Base-by-base conservation (phyloP, 1,140 invertebrate genomes). In the Bombus pascuorum region DNA sequence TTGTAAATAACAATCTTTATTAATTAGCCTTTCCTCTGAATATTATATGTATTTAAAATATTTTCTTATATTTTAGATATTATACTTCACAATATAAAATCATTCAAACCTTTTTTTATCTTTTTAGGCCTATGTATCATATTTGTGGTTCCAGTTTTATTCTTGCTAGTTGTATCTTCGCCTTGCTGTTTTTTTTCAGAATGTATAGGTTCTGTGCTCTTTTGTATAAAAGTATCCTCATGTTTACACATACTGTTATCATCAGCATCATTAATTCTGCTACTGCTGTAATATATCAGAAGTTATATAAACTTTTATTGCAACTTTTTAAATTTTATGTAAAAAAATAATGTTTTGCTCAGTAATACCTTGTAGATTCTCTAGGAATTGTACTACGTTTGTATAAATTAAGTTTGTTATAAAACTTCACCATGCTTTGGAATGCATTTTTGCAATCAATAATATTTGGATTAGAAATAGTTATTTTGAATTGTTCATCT, bases 401-500 rank as follows among this genome's bases (percentile, higher is more conserved):
- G 10, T 22, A 8, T 9, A 85, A 78, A 32, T 77, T 77, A 44
- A 86, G 70, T 59, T 71, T 28, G 72, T 91, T 81, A 59, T 87
- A 84, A 81, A 89, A 89, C 42, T 82, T 57, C 5, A 87, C 39
- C 37, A 79, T 62, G 18, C 68, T 73, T 74, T 88, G 85, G 37
- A 92, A 92, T 75, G 39, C 25, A 34, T 82, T 72, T 39, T 82
- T 44, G 53, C 72, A 89, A 42, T 90, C 68, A 34, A 15, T 39
- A 37, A 59, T 70, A 74, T 57, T 66, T 53, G 44, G 12, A 62
- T 47, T 82, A 37, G 42, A 42, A 42, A 65, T 37, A 28, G 86
- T 66, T 68, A 13, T 70, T 47, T 88, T 39, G 70, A 93, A 86
- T 28, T 90, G 57, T 53, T 93, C 77, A 70, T 93, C 90, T 28